Conservation (phyloP, 2,888 invertebrate species). For the Eupithecia pulchellata region DNA sequence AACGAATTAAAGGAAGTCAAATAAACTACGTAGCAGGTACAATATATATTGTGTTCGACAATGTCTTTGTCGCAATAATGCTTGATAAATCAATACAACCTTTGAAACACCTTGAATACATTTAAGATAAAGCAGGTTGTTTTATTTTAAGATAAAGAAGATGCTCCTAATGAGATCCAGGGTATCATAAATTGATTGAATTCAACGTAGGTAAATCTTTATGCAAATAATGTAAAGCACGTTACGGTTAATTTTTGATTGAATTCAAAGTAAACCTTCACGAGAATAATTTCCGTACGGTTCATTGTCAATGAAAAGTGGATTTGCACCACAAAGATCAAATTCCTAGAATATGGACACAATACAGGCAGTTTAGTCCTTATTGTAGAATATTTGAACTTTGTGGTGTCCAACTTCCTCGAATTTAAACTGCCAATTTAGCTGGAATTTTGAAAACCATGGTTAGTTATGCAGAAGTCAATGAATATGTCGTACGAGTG, state of each 20-base stretch:
- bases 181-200: background rate
- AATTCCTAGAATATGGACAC: background rate
- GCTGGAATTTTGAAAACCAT: background rate
- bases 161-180: background rate
- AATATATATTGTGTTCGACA: background rate
- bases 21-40: background rate
- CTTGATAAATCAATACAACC: background rate
- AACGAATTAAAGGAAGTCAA: conserved; percentile 4
- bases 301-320: background rate
- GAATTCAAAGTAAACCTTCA: background rate
- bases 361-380: too few species aligned
- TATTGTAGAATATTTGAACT: too few species aligned
- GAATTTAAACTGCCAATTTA: background rate
- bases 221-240: too few species aligned
- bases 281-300: background rate
- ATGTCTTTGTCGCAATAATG: background rate
- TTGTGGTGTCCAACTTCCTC: background rate
- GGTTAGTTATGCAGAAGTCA: conserved; percentile 18
- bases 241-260: background rate
- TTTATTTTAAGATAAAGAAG: background rate
- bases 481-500: conserved; percentile 41
- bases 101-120: background rate
- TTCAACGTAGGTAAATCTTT: background rate
- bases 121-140: background rate
- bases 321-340: background rate